Evolutionary conservation across 2,888 invertebrate genomes (phyloP), one percentile per base, ranked within the genome.

Genomic region (Argyresthia goedartella): DNA sequence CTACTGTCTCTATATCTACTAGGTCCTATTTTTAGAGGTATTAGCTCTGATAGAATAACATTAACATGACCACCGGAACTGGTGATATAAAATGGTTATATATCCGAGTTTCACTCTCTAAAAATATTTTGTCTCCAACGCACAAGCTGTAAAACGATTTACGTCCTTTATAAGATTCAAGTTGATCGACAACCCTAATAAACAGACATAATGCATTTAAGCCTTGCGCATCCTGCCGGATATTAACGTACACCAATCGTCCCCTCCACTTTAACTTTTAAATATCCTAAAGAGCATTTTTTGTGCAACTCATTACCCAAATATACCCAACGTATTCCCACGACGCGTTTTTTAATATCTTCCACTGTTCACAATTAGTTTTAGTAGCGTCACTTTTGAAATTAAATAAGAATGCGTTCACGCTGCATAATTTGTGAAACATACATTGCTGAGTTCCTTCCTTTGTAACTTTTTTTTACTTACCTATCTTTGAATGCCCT

Each of bases 231-330:
- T 78, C 76, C 76, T 68, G 71, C 69, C 76, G 76, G 77, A 81
- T 79, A 82, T 76, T 73, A 80, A 76, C 65, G 81, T 77, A 81
- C 76, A 71, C 79, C 79, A 70, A 74, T 76, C 77, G 80, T 82
- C 77, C 75, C 71, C 67, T 74, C 84, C 66, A 60, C 62, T 65
- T 64, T 70, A 71, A 72, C 71, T 75, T 77, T 76, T 71, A 73
- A 79, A 74, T 69, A 71, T 69, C 42, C 41, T 64, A 66, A 60
- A 66, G 60, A 59, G 62, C 64, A 65, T 76, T 80, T 79, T 77
- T 69, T 71, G 63, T 69, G 60, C 67, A 68, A 66, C 76, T 82
- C 82, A 84, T 84, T 84, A 82, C 74, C 67, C 66, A 67, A 66
- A 10, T n/a, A n/a, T n/a, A n/a, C 67, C 66, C 67, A 66, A 67